phyloP scores from a whole-genome alignment of 2,797 vertebrate genomes.

The Sphaeramia orbicularis region DNA sequence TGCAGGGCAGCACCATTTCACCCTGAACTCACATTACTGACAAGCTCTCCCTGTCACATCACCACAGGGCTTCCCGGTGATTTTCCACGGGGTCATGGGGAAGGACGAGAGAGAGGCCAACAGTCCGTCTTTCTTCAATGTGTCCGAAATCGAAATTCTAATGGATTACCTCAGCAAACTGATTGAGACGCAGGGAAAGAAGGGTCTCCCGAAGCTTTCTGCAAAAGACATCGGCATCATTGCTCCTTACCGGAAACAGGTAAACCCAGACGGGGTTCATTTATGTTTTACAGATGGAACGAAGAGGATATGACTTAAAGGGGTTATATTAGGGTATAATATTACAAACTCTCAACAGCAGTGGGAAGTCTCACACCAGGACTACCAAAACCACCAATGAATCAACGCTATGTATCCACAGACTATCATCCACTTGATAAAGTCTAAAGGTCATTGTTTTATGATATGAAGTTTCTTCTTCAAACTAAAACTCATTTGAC shows the following conservation, averaged over 20 bases:
- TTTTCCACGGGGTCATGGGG: conserved; percentile 94
- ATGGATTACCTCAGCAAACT: conserved; percentile 88
- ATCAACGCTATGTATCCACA: too few relatives aligned
- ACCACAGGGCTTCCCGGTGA: conserved; percentile 91
- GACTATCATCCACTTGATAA: too few relatives aligned
- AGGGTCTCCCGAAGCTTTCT: conserved; percentile 82
- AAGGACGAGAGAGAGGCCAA: conserved; percentile 91
- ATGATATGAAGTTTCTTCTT: too few relatives aligned
- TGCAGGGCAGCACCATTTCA: too few relatives aligned
- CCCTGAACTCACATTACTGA: neutral
- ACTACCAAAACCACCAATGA: too few relatives aligned
- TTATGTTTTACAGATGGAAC: neutral
- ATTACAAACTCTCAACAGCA: too few relatives aligned
- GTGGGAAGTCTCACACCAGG: too few relatives aligned
- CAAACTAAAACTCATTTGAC: too few relatives aligned
- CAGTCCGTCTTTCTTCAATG: conserved; percentile 96
- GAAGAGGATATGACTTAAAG: neutral
- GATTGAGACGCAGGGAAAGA: conserved; percentile 84
- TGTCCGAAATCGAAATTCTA: conserved; percentile 88
- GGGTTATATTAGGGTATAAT: too few relatives aligned
- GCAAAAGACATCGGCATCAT: conserved; percentile 91
- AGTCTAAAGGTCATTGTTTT: too few relatives aligned
- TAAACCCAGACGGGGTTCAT: conserved; percentile 56
- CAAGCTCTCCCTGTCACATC: neutral
- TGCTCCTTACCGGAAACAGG: conserved; percentile 95